Percentiles rank a stretch among this genome's conserved stretches.
These are phyloP conservation scores for Ovibos moschatus DNA, from an alignment of 2,113 vertebrate species.

Conservation along the genomic window DNA sequence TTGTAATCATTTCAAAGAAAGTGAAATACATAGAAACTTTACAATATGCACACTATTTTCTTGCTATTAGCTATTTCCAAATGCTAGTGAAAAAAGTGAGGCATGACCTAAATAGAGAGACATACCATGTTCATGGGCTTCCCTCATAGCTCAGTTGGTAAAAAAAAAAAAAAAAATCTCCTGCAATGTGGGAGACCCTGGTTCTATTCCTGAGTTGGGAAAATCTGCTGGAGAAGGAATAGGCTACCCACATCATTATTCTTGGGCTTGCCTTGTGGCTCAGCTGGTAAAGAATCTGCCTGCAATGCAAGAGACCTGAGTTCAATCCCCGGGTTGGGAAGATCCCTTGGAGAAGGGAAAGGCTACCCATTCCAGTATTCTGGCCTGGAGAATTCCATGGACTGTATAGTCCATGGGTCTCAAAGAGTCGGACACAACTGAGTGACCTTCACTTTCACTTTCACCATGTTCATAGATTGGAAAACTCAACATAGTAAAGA, in stretches of 20 bases:
- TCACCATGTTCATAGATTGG: background rate
- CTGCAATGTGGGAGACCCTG: rapidly evolving
- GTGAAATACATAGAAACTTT: background rate
- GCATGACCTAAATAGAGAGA: background rate
- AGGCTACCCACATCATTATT: background rate
- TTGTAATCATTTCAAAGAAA: background rate
- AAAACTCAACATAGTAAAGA: background rate
- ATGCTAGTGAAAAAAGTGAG: background rate
- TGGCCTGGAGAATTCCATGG: background rate
- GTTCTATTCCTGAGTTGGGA: background rate
- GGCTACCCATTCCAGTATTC: background rate
- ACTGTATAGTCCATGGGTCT: background rate
- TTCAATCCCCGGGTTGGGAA: background rate
- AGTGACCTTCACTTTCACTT: background rate
- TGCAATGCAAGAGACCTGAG: background rate
- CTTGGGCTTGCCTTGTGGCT: background rate
- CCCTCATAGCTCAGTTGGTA: background rate
- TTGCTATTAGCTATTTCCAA: background rate
- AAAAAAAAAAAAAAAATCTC: background rate
- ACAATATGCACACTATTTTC: background rate
- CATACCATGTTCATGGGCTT: background rate
- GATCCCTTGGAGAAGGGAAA: background rate
- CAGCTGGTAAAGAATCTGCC: background rate
- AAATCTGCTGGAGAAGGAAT: background rate
- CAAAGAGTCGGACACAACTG: background rate